These are phyloP conservation scores for Montipora capricornis DNA, from an alignment of 64 coral and sea anemone species.

Conservation along the genomic window DNA sequence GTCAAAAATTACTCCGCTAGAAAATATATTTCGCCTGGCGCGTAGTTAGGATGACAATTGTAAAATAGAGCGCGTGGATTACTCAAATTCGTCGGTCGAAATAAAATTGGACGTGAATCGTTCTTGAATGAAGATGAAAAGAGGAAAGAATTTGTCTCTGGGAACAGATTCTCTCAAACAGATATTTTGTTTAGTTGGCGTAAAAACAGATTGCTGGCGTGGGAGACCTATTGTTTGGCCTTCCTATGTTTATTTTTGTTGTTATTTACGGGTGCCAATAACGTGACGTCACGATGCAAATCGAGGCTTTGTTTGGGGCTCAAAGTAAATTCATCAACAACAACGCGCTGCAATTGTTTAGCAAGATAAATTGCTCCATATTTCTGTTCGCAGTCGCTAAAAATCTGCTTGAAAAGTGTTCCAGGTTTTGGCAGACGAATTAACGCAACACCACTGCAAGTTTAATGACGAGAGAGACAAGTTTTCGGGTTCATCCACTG, in stretches of 20 bases:
- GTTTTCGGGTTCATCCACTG: background rate
- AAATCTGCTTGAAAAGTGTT: background rate
- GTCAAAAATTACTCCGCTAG: background rate
- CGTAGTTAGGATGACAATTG: background rate
- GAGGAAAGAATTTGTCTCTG: background rate
- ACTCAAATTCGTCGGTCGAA: background rate
- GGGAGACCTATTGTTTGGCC: conserved; percentile 48
- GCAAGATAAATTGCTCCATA: conserved; percentile 43
- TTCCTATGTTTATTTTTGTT: conserved; percentile 99
- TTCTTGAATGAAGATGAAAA: background rate
- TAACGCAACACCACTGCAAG: background rate
- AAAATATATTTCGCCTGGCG: background rate
- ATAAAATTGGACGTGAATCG: background rate
- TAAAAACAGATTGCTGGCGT: conserved; percentile 34
- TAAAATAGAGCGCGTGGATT: background rate
- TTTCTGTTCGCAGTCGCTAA: background rate
- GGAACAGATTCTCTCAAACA: conserved; percentile 7
- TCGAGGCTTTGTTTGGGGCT: conserved; percentile 95
- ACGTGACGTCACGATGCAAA: conserved; percentile 96
- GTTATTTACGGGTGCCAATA: conserved; percentile 99
- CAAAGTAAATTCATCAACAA: conserved; percentile 85
- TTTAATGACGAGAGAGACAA: background rate
- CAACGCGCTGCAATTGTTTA: conserved; percentile 65
- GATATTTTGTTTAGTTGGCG: conserved; percentile 46
- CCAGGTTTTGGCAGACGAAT: background rate